Percentiles rank a stretch among this genome's conserved stretches.
Conservation (phyloP, 2,797 vertebrate genomes). For the Microhierax caerulescens region DNA sequence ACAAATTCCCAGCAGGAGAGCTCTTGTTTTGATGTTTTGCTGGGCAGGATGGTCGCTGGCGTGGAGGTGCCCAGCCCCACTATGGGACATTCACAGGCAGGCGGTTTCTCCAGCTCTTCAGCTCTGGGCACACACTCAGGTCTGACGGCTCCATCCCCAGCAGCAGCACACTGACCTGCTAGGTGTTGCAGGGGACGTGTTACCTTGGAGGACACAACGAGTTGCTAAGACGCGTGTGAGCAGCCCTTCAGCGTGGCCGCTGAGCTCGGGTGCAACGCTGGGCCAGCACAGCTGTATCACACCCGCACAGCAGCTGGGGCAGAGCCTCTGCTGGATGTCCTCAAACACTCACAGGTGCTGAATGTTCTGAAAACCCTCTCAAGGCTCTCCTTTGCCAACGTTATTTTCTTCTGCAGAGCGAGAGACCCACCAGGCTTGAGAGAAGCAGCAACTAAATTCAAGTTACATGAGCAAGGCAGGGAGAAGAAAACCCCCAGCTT, state of each 20-base stretch:
- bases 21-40: background rate
- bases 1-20: background rate
- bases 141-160: background rate
- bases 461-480: background rate
- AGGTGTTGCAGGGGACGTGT: background rate
- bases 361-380: background rate
- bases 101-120: background rate
- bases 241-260: background rate
- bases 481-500: background rate
- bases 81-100: accelerated
- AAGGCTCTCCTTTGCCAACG: background rate
- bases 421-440: background rate
- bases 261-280: background rate
- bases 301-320: background rate
- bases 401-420: background rate
- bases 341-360: background rate
- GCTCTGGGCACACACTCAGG: background rate
- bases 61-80: accelerated
- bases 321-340: background rate
- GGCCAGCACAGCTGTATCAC: background rate
- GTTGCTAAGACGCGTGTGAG: background rate
- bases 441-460: background rate
- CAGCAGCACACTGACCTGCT: background rate
- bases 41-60: background rate
- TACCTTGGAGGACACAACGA: background rate